Conservation (phyloP, 2,888 invertebrate species). For the Mythimna loreyi region DNA sequence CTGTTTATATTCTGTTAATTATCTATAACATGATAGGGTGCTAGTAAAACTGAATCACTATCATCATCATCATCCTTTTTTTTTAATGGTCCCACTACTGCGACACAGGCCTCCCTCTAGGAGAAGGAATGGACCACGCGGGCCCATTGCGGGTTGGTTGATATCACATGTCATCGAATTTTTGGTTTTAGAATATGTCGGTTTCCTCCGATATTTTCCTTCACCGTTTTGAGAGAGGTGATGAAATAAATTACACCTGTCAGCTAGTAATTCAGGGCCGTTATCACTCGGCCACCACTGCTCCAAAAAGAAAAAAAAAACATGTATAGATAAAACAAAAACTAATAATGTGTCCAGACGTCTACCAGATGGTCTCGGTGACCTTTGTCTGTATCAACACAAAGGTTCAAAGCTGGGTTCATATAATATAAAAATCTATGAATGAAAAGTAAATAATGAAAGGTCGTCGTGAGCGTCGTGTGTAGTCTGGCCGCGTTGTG, state of each 20-base stretch:
- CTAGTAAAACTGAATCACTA: neutral
- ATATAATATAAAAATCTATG: slow-evolving; percentile 45
- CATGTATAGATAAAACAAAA: neutral
- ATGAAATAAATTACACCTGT: too few relatives aligned
- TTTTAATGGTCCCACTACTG: too few relatives aligned
- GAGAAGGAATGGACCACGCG: too few relatives aligned
- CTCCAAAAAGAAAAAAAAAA: neutral
- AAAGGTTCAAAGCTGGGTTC: slow-evolving; percentile 39
- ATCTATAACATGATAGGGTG: neutral
- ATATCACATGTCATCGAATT: too few relatives aligned
- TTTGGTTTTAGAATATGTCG: too few relatives aligned
- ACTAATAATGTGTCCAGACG: slow-evolving; percentile 12
- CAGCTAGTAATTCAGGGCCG: too few relatives aligned
- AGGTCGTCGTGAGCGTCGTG: slow-evolving; percentile 66
- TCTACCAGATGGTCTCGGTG: slow-evolving; percentile 13
- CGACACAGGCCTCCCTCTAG: too few relatives aligned
- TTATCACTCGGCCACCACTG: too few relatives aligned
- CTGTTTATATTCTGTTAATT: slow-evolving; percentile 10
- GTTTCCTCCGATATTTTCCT: too few relatives aligned
- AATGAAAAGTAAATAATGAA: slow-evolving; percentile 63
- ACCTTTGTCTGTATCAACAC: slow-evolving; percentile 38
- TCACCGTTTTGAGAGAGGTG: too few relatives aligned
- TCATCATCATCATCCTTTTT: too few relatives aligned
- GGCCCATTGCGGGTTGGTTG: too few relatives aligned
- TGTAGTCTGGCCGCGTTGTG: slow-evolving; percentile 23